Evolutionary conservation across 2,797 vertebrate species (phyloP), one percentile per base, ranked within the genome.

Genomic region (Luscinia megarhynchos): DNA sequence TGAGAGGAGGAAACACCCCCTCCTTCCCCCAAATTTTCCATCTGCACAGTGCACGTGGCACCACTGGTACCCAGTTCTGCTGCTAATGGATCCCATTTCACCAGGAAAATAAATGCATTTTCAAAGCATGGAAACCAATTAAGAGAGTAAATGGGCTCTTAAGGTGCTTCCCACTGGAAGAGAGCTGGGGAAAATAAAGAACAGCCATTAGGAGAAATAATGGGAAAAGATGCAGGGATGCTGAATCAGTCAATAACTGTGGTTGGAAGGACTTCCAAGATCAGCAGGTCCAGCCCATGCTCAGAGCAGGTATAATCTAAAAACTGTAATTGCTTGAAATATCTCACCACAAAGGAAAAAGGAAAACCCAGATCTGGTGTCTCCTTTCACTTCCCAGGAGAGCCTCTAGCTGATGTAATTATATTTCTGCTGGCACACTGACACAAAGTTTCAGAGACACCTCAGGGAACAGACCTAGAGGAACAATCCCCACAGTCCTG

Each of bases 101-200:
- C 18, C n/a, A 74, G 94, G 24, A 30, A 46, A 40, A 75, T 59
- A 96, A 93, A 94, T 41, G 83, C 63, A 70, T 82, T 93, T 87
- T 18, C 38, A 51, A 80, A 46, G 41, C 30, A 62, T 41, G 41
- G 57, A 80, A 91, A 86, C 8, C 84, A 86, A 91, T 93, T 82
- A 91, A 48, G 77, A 78, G 51, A 54, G 64, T 57, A 96, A 95
- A 93, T 78, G 93, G 76, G 90, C 90, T 94, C 74, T 96, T 91
- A 93, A 81, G 74, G 74, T 62, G 69, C 89, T 89, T 87, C 84
- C 3, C 2, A 1, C 3, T 79, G 74, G 40, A 92, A 70, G 11
- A 70, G 40, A 84, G 74, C 34, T 29, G 61, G 75, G 68, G 57
- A 85, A 92, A 87, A 83, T 11, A 61, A 81, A 84, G 69, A 85